Evolutionary conservation across 2,888 invertebrate genomes (phyloP).

Genomic region (Drosophila yooni): DNA sequence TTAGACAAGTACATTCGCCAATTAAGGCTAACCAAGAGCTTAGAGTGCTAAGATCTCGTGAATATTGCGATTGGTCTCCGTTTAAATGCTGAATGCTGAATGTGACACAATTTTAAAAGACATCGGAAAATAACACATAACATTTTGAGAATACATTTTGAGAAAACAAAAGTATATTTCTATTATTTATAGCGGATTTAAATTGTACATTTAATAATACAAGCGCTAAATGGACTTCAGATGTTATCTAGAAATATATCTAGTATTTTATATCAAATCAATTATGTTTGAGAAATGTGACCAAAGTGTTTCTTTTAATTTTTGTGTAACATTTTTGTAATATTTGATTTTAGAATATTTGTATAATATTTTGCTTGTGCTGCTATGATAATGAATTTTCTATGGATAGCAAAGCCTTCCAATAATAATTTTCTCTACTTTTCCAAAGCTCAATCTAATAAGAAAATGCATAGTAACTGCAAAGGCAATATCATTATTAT

Average conservation of each 20-base stretch:
- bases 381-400: too few relatives aligned
- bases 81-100: background rate
- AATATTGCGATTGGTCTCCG: background rate
- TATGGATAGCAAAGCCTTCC: background rate
- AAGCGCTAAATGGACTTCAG: background rate
- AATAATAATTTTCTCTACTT: background rate
- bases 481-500: background rate
- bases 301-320: background rate
- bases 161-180: background rate
- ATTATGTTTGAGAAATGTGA: background rate
- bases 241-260: background rate
- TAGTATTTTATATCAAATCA: background rate
- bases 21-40: background rate
- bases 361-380: too few relatives aligned
- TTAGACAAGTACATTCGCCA: background rate
- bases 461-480: background rate
- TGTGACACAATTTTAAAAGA: background rate
- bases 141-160: background rate
- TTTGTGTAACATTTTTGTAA: background rate
- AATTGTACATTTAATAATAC: background rate
- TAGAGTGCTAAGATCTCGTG: background rate
- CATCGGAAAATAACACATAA: background rate
- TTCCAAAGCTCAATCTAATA: background rate
- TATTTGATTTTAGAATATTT: background rate
- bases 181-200: background rate